Evolutionary conservation across 2,797 vertebrate species (phyloP).

Genomic region (Sebastes baramenuke): DNA sequence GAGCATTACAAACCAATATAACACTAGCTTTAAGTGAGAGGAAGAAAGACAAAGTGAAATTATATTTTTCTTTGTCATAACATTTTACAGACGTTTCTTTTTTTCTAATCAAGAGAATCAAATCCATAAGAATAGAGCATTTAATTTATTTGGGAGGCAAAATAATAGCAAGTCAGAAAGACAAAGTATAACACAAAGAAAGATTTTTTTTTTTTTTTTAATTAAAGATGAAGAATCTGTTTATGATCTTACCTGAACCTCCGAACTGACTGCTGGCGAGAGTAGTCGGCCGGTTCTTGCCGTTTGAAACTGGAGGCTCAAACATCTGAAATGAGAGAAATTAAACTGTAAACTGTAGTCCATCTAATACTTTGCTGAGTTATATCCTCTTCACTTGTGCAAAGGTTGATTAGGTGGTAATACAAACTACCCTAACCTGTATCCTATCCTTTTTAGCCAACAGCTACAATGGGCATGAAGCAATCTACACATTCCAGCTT

Average conservation of each 20-base stretch:
- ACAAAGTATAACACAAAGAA: neutral
- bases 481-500: conserved; percentile 23
- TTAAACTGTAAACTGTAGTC: conserved; percentile 6
- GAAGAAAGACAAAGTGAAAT: neutral
- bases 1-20: conserved; percentile 12
- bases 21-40: conserved; percentile 4
- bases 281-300: conserved; percentile 91
- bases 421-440: conserved; percentile 9
- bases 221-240: neutral
- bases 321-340: conserved; percentile 90
- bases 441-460: neutral
- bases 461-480: conserved; percentile 10
- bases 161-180: neutral
- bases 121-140: neutral
- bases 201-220: neutral
- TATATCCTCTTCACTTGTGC: conserved; percentile 7
- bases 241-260: conserved; percentile 86
- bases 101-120: neutral
- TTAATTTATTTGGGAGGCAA: neutral
- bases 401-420: conserved; percentile 10
- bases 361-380: neutral
- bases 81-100: neutral
- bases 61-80: neutral
- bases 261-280: conserved; percentile 91
- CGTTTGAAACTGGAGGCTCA: conserved; percentile 91